Evolutionary conservation across 2,797 vertebrate species (phyloP).

Genomic region (Halcyon badia): DNA sequence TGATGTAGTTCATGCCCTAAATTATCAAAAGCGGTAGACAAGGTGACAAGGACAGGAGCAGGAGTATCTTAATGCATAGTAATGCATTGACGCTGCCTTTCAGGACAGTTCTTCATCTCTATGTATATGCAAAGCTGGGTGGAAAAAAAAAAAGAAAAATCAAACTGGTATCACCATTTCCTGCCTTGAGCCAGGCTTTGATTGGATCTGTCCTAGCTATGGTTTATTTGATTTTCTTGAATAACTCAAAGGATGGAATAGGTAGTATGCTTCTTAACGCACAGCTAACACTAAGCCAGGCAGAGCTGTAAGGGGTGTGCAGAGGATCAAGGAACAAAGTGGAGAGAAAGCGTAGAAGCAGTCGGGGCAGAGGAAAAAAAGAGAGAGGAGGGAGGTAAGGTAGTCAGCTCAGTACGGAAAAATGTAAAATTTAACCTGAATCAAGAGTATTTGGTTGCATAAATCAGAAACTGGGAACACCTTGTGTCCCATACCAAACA

Average conservation of each 20-base stretch:
- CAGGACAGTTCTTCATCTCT: neutral
- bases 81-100: neutral
- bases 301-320: neutral
- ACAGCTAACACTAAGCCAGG: neutral
- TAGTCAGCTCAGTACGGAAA: neutral
- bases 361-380: neutral
- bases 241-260: neutral
- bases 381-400: too few relatives aligned
- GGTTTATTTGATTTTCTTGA: neutral
- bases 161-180: fast-evolving
- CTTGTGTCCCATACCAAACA: neutral
- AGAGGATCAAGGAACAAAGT: neutral
- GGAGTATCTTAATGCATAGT: neutral
- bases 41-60: neutral
- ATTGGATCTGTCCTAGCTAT: neutral
- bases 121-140: neutral
- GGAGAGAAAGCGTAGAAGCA: neutral
- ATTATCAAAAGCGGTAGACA: neutral
- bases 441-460: neutral
- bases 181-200: neutral
- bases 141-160: neutral
- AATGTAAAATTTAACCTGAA: neutral
- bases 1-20: neutral
- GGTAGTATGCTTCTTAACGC: neutral
- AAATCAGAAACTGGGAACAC: neutral